Evolutionary conservation across 2,888 invertebrate genomes (phyloP), one percentile per base, ranked within the genome.

Genomic region (Eurois occulta): DNA sequence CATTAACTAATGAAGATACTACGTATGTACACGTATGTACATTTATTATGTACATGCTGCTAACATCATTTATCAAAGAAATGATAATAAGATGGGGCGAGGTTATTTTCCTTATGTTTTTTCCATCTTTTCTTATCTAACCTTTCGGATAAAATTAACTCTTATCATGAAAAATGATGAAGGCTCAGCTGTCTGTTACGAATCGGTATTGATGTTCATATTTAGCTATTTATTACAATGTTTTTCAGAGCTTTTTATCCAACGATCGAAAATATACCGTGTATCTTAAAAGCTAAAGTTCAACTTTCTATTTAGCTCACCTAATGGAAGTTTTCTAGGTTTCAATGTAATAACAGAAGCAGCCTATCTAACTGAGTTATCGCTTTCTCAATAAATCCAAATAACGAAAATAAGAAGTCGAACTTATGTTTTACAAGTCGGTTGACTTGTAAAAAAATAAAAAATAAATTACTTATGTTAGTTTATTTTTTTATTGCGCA

Each of bases 31-130:
- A 11, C 60, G 16, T 35, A 65, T 65, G 64, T 64, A 46, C n/a
- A 60, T 52, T 62, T 35, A 66, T 32, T 24, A 80, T 65, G 52
- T 55, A 58, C 24, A 10, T 48, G 13, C 52, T 13, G 13, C 60
- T 48, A 75, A 84, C 68, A 52, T 75, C 71, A 77, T 86, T 83
- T 72, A 83, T 86, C 77, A 78, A 74, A 69, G 72, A 77, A 86
- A 86, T 67, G 72, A 58, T 83, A 80, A 77, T 78, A 78, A 74
- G 69, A 80, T 72, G 32, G 35, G 55, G 64, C 70, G 68, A 75
- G 65, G 72, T 69, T 84, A 78, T 73, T 65, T 86, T 71, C 60
- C 75, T 72, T n/a, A 8, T 10, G 13, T 43, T 32, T 71, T 64
- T 38, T 73, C 11, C 67, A 41, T 75, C 48, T 13, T 62, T 68